Conservation (phyloP, 1,140 invertebrate species). For the Rhopalosiphum padi region DNA sequence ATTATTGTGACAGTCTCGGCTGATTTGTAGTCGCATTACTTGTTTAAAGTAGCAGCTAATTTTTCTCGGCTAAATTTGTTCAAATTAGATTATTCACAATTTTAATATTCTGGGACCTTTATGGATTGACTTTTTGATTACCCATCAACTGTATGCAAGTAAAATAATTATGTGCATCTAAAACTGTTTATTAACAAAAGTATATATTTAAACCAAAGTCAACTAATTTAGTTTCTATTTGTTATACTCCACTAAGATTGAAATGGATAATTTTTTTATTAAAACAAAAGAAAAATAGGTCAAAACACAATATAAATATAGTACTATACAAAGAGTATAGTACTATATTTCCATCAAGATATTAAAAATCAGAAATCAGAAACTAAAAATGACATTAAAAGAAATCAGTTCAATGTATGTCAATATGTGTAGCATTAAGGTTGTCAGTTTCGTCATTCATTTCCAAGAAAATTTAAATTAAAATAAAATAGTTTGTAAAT, state of each 20-base stretch:
- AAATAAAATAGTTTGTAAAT: background rate
- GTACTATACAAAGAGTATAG: background rate
- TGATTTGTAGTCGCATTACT: background rate
- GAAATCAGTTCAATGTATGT: background rate
- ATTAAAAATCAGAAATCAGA: background rate
- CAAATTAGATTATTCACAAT: background rate
- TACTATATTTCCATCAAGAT: background rate
- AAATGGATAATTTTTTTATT: background rate
- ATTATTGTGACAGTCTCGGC: background rate
- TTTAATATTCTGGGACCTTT: background rate
- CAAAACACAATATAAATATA: background rate
- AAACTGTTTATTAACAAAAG: background rate
- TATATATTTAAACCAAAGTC: background rate
- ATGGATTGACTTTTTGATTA: background rate
- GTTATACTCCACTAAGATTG: background rate
- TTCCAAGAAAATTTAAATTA: background rate
- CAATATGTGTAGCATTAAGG: background rate
- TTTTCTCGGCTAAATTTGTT: slow-evolving; percentile 5
- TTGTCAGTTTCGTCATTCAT: background rate
- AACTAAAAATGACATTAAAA: background rate
- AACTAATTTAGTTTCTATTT: background rate
- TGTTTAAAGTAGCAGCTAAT: background rate
- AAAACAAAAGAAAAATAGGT: background rate
- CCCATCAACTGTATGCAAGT: background rate
- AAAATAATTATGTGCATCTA: background rate